Base-by-base conservation (phyloP, 2,113 vertebrate species). In the Vicugna pacos region DNA sequence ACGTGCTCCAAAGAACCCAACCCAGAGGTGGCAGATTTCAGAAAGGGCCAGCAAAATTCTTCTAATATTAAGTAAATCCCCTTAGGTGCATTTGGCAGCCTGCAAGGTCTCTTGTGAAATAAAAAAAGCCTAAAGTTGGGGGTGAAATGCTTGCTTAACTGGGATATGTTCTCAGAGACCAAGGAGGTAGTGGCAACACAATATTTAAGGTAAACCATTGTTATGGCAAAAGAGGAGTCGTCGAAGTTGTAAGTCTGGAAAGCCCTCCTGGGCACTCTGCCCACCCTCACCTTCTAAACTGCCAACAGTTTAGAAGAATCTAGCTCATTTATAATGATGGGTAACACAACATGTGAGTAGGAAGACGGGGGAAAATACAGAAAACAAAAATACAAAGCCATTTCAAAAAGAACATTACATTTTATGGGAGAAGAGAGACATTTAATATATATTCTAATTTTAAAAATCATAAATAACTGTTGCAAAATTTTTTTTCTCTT, bases 241-340 rank as follows among this genome's bases (percentile, higher is more conserved):
- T 93, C 93, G 42, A 70, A 62, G 16, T 76, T 76, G 24, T 80
- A 95, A 83, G 30, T 65, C 77, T 83, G 69, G 84, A 62, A 89
- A 89, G 42, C 77, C 73, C 28, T 88, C 35, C 17, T 77, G 22
- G 69, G 26, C 46, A 16, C 9, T 84, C 46, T 42, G 13, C 17
- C 46, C 6, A 28, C 15, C 20, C 16, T 20, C 7, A 16, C 16
- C 54, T 17, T 17, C 54, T 52, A 54, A 56, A n/a, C 52, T 76
- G 76, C 38, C 65, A 60, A 60, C n/a, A 60, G 67, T 88, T 82
- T 24, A 80, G 81, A 65, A 81, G 56, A 52, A 26, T 35, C 26
- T n/a, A 70, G 7, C n/a, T 70, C 17, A 5, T 60, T 79, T 72
- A 42, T 42, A 42, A 60, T 14, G 28, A 76, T 64, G 54, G 38